Percentiles rank a stretch among this genome's conserved stretches.
These are phyloP conservation scores for Phycodurus eques DNA, from an alignment of 2,113 vertebrate species.

Conservation along the genomic window DNA sequence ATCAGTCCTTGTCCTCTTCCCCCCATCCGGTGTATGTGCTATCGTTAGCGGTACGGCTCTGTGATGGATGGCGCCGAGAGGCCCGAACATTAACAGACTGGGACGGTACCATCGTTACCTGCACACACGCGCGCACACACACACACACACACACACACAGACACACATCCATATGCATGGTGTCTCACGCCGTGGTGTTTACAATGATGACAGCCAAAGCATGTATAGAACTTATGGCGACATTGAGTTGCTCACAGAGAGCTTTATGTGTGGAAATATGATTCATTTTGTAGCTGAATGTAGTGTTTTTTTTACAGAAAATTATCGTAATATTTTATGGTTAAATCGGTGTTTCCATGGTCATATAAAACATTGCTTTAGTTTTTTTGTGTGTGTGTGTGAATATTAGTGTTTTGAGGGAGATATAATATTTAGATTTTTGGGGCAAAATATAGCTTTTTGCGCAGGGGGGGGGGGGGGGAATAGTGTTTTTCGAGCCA, in stretches of 20 bases:
- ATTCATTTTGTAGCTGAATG: neutral
- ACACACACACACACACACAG: neutral
- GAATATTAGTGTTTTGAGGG: neutral
- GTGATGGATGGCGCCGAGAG: constrained; percentile 60
- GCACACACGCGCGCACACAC: neutral
- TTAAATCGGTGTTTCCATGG: neutral
- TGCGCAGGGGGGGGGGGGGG: no score
- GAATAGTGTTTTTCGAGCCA: no score
- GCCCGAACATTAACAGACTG: constrained; percentile 29
- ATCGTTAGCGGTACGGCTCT: constrained; percentile 51
- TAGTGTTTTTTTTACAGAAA: neutral
- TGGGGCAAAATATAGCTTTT: no score
- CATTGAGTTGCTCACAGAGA: neutral
- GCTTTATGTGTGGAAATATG: neutral
- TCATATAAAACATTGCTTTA: neutral
- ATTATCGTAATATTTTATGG: neutral
- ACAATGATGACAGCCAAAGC: neutral
- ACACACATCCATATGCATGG: no score
- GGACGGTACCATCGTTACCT: constrained; percentile 54
- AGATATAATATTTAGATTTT: no score
- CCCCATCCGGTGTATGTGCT: constrained; percentile 27
- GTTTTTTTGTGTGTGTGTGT: neutral
- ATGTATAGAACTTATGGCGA: neutral
- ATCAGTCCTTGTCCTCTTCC: constrained; percentile 4
- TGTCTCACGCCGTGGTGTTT: neutral